Conservation (phyloP, 1,140 invertebrate genomes). For the Drosophila baimaii region DNA sequence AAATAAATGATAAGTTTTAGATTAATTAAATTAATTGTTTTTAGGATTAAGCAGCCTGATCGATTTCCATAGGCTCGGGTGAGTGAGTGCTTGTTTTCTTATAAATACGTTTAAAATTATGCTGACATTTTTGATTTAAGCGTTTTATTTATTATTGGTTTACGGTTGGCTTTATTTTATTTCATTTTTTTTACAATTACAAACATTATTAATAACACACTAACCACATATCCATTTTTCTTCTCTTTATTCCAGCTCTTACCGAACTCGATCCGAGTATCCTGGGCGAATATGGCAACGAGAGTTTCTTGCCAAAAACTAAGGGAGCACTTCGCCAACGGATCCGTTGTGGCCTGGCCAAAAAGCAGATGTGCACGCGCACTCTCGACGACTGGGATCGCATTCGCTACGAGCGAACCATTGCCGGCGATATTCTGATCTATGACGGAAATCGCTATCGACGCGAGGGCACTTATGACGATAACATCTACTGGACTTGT, state of each 20-base stretch:
- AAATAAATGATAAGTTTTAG: background rate
- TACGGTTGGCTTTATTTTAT: background rate
- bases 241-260: constrained; percentile 37
- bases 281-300: constrained; percentile 63
- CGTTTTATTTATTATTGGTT: background rate
- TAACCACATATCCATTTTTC: constrained; percentile 1
- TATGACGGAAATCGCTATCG: constrained; percentile 51
- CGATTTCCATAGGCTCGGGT: constrained; percentile 17
- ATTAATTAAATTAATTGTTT: too few relatives aligned
- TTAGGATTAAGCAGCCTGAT: background rate
- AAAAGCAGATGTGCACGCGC: constrained; percentile 21
- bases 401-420: constrained; percentile 53
- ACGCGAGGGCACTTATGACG: constrained; percentile 34
- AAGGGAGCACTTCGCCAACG: constrained; percentile 4
- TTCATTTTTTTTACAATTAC: background rate
- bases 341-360: constrained; percentile 30
- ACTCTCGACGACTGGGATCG: constrained; percentile 74
- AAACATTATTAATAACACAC: background rate
- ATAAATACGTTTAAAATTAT: background rate
- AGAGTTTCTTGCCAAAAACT: constrained; percentile 60
- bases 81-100: constrained; percentile 22
- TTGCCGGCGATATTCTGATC: constrained; percentile 32
- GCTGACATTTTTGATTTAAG: background rate
- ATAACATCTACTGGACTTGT: constrained; percentile 57
- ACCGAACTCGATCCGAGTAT: constrained; percentile 34